Evolutionary conservation across 2,797 vertebrate species (phyloP).

Genomic region (Momotus momota): DNA sequence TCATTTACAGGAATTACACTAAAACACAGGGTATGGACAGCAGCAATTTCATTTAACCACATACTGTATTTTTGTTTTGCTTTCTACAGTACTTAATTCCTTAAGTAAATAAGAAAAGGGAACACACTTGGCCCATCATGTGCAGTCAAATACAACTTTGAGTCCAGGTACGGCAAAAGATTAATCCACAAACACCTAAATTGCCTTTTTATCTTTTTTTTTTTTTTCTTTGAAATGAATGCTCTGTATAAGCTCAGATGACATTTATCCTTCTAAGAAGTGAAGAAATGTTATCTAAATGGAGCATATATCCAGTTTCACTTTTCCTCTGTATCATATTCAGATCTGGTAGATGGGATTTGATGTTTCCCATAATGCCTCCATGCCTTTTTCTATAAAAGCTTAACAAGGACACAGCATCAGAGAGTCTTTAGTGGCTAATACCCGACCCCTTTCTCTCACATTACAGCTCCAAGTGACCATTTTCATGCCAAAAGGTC

Average conservation of each 20-base stretch:
- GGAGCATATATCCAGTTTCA: conserved; percentile 66
- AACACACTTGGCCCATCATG: background rate
- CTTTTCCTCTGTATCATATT: conserved; percentile 53
- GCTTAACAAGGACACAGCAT: conserved; percentile 72
- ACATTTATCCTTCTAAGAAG: conserved; percentile 51
- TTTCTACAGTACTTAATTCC: conserved; percentile 14
- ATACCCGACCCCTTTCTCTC: conserved; percentile 76
- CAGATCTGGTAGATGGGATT: conserved; percentile 66
- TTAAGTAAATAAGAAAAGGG: conserved; percentile 16
- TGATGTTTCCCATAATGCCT: conserved; percentile 66
- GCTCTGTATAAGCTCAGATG: background rate
- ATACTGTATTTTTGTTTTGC: conserved; percentile 32
- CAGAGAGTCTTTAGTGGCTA: conserved; percentile 78
- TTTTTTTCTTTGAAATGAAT: background rate
- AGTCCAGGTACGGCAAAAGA: background rate
- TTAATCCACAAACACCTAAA: background rate
- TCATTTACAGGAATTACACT: conserved; percentile 69
- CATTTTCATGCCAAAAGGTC: conserved; percentile 85
- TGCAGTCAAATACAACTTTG: background rate
- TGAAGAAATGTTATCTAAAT: conserved; percentile 51
- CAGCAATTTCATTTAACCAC: conserved; percentile 41
- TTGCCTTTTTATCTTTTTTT: conserved; percentile 30
- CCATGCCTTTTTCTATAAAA: conserved; percentile 65
- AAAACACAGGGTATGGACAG: conserved; percentile 25
- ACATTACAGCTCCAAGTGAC: conserved; percentile 81